Percentiles rank a stretch among this genome's conserved stretches.
Conservation (phyloP, 2,888 invertebrate genomes). For the Caenorhabditis sp. region DNA sequence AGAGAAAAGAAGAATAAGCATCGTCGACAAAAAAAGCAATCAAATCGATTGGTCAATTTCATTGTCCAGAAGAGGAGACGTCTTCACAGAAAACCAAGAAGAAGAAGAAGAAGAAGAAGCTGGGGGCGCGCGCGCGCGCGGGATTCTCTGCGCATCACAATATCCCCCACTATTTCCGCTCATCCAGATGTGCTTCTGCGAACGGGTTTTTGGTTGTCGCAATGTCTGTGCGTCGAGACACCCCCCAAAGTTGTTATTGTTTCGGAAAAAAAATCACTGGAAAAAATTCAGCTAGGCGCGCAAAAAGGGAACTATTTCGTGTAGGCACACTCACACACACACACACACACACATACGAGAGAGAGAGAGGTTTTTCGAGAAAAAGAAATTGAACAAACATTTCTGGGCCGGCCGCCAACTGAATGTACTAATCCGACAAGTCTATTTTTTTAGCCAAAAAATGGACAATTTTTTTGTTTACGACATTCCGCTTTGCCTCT, state of each 20-base stretch:
- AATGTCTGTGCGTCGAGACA: no score
- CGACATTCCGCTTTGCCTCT: no score
- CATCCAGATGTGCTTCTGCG: not conserved
- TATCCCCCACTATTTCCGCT: not conserved
- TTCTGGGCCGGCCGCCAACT: no score
- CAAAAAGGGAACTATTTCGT: no score
- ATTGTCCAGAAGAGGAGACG: conserved; percentile 2
- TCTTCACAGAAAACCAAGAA: not conserved
- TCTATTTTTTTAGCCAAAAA: no score
- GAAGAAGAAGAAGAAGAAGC: not conserved
- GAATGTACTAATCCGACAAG: no score
- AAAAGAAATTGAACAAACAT: no score
- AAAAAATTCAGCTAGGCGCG: conserved; percentile 3
- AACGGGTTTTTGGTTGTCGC: not conserved
- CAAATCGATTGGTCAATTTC: conserved; percentile 6
- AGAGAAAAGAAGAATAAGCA: not conserved
- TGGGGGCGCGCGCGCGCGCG: not conserved
- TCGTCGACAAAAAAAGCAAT: not conserved
- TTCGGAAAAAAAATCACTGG: not conserved
- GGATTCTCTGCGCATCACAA: not conserved
- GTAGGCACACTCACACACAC: no score
- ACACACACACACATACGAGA: no score
- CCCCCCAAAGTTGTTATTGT: no score
- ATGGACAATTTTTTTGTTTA: no score
- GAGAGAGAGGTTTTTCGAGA: no score